Evolutionary conservation across 2,888 invertebrate genomes (phyloP), one percentile per base, ranked within the genome.

Genomic region (Danaus chrysippus): DNA sequence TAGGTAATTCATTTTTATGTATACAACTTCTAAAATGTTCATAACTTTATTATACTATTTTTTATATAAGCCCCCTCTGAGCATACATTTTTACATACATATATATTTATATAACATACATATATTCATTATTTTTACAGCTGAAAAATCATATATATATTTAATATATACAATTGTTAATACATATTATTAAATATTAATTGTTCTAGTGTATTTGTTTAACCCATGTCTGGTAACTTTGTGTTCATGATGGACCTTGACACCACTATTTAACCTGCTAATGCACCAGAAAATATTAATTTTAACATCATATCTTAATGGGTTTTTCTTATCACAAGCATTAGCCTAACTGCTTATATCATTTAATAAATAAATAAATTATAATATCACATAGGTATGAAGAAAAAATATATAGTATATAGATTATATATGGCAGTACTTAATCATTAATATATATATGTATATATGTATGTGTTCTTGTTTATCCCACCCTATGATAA

Each of bases 1-100:
- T 49, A 49, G 49, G 17, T 49, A 49, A 49, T 49, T 1, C 12
- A 46, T 46, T 46, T 9, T 46, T n/a, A 46, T 46, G 46, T 15
- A 46, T 46, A 13, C 46, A 46, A 10, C 46, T 46, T n/a, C n/a
- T 15, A 10, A 46, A 15, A 15, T 46, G n/a, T 17, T 49, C 15
- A 49, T 49, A 17, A 3, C 17, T 49, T 10, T 49, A 49, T 49
- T 17, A 17, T 34, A 34, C 23, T 3, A 6, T 34, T 34, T n/a
- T 34, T 34, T 5, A 34, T 34, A 3, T 0, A 34, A 34, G 23
- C 6, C 2, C 2, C 23, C 23, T 34, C 23, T 34, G 23, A 34
- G 23, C 6, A 34, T 23, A 23, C 23, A 6, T 34, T 5, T 8
- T 3, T 34, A 34, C 23, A 34, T 34, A 34, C 23, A 34, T 34